Evolutionary conservation across 2,797 vertebrate species (phyloP).

Genomic region (Lacerta agilis): DNA sequence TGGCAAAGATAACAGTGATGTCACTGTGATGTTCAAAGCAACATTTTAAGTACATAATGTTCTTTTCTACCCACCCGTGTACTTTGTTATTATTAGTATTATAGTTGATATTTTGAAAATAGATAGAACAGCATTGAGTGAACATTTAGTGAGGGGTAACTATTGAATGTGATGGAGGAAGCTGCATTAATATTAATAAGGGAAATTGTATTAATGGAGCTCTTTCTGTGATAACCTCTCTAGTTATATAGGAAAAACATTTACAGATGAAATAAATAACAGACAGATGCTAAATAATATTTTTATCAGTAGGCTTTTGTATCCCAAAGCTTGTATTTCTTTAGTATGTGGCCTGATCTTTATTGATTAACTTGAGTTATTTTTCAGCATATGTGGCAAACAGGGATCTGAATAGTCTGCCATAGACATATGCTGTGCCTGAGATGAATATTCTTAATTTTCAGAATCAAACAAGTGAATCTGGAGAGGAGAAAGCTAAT

Average conservation of each 20-base stretch:
- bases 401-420: background rate
- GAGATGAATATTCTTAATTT: background rate
- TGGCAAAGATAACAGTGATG: background rate
- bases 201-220: background rate
- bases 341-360: background rate
- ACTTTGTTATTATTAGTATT: slow-evolving; percentile 19
- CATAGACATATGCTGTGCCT: background rate
- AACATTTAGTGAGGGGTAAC: background rate
- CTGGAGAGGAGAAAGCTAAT: background rate
- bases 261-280: background rate
- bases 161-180: background rate
- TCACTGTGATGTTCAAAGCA: slow-evolving; percentile 21
- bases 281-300: background rate
- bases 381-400: background rate
- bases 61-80: background rate
- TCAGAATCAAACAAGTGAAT: background rate
- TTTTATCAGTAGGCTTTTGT: background rate
- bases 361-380: background rate
- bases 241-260: background rate
- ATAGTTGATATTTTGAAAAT: slow-evolving; percentile 43
- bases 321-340: background rate
- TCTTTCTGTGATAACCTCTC: background rate
- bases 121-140: slow-evolving; percentile 28
- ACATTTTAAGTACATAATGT: slow-evolving; percentile 10
- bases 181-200: background rate